These are phyloP conservation scores for Pseudococcus longispinus DNA, from an alignment of 2,888 invertebrate species.

Conservation along the genomic window DNA sequence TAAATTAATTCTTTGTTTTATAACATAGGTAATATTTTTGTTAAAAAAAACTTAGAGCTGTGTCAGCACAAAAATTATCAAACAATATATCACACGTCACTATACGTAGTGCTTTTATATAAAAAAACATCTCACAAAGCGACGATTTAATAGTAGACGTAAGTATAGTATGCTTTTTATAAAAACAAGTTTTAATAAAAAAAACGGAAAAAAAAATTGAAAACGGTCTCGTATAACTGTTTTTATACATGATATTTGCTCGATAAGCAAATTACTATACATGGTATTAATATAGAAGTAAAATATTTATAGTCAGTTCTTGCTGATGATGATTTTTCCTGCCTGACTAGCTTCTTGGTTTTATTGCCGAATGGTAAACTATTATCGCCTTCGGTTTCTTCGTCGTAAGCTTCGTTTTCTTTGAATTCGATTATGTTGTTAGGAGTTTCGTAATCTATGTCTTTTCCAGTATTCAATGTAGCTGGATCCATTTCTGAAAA, in stretches of 20 bases:
- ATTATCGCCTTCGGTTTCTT: conserved; percentile 34
- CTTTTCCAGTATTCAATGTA: conserved; percentile 2
- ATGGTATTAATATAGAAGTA: not conserved
- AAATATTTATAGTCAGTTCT: not conserved
- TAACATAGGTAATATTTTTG: conserved; percentile 24
- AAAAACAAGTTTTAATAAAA: conserved; percentile 10
- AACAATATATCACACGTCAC: conserved; percentile 44
- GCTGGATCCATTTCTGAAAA: conserved; percentile 43
- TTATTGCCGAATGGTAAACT: conserved; percentile 40
- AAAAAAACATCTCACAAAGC: conserved; percentile 36
- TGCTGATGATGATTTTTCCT: conserved; percentile 40
- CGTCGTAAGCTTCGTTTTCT: conserved; percentile 51
- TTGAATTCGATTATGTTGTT: conserved; percentile 15
- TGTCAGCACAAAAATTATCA: conserved; percentile 45
- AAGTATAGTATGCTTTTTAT: conserved; percentile 5
- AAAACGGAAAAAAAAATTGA: conserved; percentile 3
- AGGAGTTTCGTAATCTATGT: not conserved
- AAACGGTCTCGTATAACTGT: conserved; percentile 40
- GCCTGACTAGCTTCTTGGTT: conserved; percentile 44
- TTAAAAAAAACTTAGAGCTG: conserved; percentile 29
- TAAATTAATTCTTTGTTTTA: conserved; percentile 25
- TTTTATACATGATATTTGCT: not conserved
- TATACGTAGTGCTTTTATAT: conserved; percentile 2
- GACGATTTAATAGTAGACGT: not conserved
- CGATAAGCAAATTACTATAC: conserved; percentile 1